A percentile compares a stretch with the other conserved stretches of the same genome.
phyloP scores from a whole-genome alignment of 1,140 invertebrate genomes.

The Anadara kagoshimensis region DNA sequence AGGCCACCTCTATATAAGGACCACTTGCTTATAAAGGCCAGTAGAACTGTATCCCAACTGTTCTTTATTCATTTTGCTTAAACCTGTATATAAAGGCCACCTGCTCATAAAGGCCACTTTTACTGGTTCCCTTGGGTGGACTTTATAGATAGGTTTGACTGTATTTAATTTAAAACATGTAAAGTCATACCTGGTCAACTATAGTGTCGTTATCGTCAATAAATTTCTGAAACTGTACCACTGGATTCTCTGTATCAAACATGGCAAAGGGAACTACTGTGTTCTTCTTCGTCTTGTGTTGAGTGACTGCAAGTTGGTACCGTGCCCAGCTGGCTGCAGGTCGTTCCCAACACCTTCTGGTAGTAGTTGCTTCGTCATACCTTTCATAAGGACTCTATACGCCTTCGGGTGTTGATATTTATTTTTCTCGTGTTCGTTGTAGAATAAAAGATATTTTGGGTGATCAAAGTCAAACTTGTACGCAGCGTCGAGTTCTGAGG shows the following conservation, averaged over 20 bases:
- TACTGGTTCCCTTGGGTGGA: too few relatives aligned
- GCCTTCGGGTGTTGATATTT: not conserved
- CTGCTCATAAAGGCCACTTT: too few relatives aligned
- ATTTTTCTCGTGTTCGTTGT: conserved; percentile 39
- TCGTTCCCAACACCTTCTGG: conserved; percentile 42
- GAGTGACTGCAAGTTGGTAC: conserved; percentile 60
- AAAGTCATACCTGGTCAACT: conserved; percentile 49
- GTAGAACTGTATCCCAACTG: too few relatives aligned
- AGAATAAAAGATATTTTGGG: conserved; percentile 61
- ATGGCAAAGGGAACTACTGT: conserved; percentile 55
- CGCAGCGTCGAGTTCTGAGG: conserved; percentile 51
- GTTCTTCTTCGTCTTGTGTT: conserved; percentile 51
- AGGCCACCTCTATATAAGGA: too few relatives aligned
- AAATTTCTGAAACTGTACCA: conserved; percentile 56
- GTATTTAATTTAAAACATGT: too few relatives aligned
- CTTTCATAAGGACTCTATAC: conserved; percentile 41
- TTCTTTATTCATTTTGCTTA: too few relatives aligned
- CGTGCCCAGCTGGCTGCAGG: conserved; percentile 49
- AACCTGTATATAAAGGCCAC: too few relatives aligned
- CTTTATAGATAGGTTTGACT: too few relatives aligned
- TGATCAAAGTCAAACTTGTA: conserved; percentile 58
- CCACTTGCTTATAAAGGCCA: too few relatives aligned
- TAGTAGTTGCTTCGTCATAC: conserved; percentile 50
- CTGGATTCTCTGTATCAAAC: conserved; percentile 54
- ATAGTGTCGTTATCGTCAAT: conserved; percentile 56